A percentile compares a stretch with the other conserved stretches of the same genome.
Conservation (phyloP, 1,140 invertebrate species). For the Drosophila kanapiae region DNA sequence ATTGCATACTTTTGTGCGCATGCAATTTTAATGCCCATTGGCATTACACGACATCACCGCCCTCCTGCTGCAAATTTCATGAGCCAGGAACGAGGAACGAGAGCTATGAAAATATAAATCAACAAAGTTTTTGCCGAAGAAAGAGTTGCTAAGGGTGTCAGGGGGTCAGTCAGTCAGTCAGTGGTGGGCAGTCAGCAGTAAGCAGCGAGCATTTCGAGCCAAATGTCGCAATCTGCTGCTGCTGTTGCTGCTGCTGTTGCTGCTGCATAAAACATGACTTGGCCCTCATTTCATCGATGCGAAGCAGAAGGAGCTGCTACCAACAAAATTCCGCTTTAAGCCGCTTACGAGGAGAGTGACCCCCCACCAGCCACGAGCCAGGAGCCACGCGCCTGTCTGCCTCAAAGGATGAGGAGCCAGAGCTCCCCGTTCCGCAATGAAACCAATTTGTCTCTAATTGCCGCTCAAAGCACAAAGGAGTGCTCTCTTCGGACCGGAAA, state of each 20-base stretch:
- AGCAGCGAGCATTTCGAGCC: slow-evolving; percentile 7
- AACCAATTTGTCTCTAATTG: slow-evolving; percentile 35
- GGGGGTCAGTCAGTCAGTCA: slow-evolving; percentile 4
- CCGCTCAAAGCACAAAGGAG: not conserved
- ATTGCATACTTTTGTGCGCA: slow-evolving; percentile 73
- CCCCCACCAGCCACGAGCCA: too few relatives aligned
- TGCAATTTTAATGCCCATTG: slow-evolving; percentile 78
- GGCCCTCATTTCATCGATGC: slow-evolving; percentile 36
- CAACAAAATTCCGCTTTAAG: slow-evolving; percentile 40
- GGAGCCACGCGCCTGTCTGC: too few relatives aligned
- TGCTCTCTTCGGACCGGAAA: slow-evolving; percentile 1
- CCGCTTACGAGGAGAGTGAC: slow-evolving; percentile 22
- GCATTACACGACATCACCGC: slow-evolving; percentile 34
- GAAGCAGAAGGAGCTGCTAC: not conserved
- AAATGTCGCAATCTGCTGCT: slow-evolving; percentile 46
- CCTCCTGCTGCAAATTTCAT: slow-evolving; percentile 63
- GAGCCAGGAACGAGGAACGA: slow-evolving; percentile 41
- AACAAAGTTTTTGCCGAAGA: slow-evolving; percentile 63
- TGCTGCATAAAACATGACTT: slow-evolving; percentile 47
- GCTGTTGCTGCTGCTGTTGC: slow-evolving; percentile 15
- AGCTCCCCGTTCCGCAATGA: not conserved
- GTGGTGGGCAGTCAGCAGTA: not conserved
- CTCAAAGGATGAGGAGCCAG: not conserved
- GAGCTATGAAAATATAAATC: slow-evolving; percentile 71
- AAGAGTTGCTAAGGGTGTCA: slow-evolving; percentile 17